Conservation (phyloP, 2,888 invertebrate genomes). For the Pheosia gnoma region DNA sequence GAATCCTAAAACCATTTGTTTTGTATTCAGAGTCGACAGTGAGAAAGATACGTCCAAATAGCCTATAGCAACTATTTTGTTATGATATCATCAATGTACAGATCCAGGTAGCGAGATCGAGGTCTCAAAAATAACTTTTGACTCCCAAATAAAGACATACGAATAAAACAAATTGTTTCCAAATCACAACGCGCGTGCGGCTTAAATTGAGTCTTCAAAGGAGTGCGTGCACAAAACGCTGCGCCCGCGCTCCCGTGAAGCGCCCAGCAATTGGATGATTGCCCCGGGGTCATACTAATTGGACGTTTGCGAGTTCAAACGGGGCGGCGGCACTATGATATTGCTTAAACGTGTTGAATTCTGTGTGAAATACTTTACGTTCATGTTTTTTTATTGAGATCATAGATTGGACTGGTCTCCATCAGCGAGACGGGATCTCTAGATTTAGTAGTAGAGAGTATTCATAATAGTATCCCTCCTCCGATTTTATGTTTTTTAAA, state of each 20-base stretch:
- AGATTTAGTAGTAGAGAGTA: too few species aligned
- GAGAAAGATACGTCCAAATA: too few species aligned
- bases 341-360: constrained; percentile 19
- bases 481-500: too few species aligned
- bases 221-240: constrained; percentile 4
- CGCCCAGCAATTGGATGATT: constrained; percentile 44
- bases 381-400: background rate
- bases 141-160: background rate
- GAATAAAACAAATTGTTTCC: background rate
- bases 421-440: background rate
- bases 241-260: constrained; percentile 6
- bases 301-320: constrained; percentile 37
- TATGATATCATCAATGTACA: too few species aligned
- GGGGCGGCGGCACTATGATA: constrained; percentile 22
- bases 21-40: too few species aligned
- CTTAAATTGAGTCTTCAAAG: constrained; percentile 6
- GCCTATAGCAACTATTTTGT: too few species aligned
- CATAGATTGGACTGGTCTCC: background rate
- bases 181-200: constrained; percentile 4
- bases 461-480: too few species aligned
- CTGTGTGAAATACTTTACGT: constrained; percentile 16
- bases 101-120: too few species aligned
- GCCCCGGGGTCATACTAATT: constrained; percentile 48
- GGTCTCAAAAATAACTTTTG: background rate
- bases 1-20: too few species aligned